A percentile compares a stretch with the other conserved stretches of the same genome.
These are phyloP conservation scores for Parazoanthus darwini DNA, from an alignment of 92 coral and sea anemone species.

Conservation along the genomic window DNA sequence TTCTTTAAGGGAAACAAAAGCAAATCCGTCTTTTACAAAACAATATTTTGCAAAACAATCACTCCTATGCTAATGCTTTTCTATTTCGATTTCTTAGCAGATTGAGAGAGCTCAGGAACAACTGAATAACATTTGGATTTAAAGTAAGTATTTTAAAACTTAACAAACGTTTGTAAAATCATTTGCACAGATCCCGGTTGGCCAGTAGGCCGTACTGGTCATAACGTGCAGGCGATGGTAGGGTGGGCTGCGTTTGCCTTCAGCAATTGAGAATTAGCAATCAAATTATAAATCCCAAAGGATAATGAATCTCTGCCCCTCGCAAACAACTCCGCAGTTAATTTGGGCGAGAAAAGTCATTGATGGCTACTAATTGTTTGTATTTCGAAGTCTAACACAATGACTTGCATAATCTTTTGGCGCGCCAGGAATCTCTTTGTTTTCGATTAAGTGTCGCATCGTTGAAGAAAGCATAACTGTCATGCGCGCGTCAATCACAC, in stretches of 20 bases:
- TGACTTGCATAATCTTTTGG: slow-evolving; percentile 51
- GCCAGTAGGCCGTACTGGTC: background rate
- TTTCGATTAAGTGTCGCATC: slow-evolving; percentile 28
- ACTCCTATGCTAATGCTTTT: slow-evolving; percentile 24
- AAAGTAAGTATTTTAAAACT: slow-evolving; percentile 4
- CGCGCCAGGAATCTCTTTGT: slow-evolving; percentile 70
- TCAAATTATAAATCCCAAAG: slow-evolving; percentile 25
- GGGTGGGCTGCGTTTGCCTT: background rate
- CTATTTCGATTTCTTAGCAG: slow-evolving; percentile 31
- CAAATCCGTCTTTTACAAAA: slow-evolving; percentile 8
- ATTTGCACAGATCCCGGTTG: background rate
- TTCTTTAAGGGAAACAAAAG: slow-evolving; percentile 3
- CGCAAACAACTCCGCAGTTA: slow-evolving; percentile 53
- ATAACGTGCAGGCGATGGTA: background rate
- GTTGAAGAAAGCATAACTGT: slow-evolving; percentile 26
- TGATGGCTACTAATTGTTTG: slow-evolving; percentile 55
- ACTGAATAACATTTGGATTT: background rate
- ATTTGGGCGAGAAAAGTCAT: slow-evolving; percentile 56
- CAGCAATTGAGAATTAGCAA: slow-evolving; percentile 25
- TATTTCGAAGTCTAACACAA: slow-evolving; percentile 43
- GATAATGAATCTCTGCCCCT: slow-evolving; percentile 43
- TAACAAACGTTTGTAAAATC: background rate
- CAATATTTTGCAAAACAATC: slow-evolving; percentile 1
- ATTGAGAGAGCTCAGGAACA: slow-evolving; percentile 8
- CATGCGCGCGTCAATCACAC: slow-evolving; percentile 47